Evolutionary conservation across 2,797 vertebrate genomes (phyloP).

Genomic region (Phoebastria nigripes): DNA sequence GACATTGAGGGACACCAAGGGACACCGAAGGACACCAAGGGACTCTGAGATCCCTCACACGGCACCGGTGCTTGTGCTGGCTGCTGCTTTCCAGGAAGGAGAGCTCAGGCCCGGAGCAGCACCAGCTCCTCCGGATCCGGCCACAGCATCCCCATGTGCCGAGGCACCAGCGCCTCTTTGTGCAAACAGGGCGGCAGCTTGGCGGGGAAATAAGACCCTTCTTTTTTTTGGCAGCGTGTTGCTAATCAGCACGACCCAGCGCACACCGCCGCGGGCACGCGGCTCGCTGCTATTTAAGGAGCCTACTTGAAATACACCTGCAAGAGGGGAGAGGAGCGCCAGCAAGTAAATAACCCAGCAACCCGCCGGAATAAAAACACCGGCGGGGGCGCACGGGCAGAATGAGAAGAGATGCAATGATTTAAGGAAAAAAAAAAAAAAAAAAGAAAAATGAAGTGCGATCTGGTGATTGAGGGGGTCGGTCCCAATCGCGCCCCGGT

Average conservation of each 20-base stretch:
- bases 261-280: constrained; percentile 13
- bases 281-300: constrained; percentile 58
- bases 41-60: fast-evolving
- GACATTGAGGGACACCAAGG: not conserved
- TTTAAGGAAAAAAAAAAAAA: not conserved
- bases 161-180: not conserved
- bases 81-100: not conserved
- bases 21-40: not conserved
- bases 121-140: not conserved
- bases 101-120: not conserved
- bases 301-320: constrained; percentile 71
- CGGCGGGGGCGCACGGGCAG: not conserved
- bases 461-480: not conserved
- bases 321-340: constrained; percentile 11
- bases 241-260: constrained; percentile 55
- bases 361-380: not conserved
- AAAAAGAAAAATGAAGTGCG: not conserved
- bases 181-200: not conserved
- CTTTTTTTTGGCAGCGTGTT: not conserved
- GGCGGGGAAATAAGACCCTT: constrained; percentile 34
- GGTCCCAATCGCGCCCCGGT: fast-evolving
- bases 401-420: not conserved
- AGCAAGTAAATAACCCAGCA: constrained; percentile 56
- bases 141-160: not conserved
- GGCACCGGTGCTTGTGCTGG: fast-evolving